Conservation (phyloP, 2,888 invertebrate genomes). For the Pediacus dermestoides region DNA sequence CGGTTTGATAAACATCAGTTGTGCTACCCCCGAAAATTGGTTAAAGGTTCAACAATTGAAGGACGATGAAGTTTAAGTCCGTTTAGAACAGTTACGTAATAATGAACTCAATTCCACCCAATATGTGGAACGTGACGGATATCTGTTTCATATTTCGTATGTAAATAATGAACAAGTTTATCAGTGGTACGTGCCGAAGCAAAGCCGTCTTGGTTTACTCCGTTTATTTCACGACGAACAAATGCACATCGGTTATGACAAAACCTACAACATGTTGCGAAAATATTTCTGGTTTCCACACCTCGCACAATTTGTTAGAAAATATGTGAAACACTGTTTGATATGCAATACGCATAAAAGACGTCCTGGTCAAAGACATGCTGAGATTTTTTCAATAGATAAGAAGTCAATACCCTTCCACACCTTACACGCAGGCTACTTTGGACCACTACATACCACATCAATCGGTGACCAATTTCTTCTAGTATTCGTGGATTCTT, state of each 20-base stretch:
- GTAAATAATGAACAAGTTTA: slow-evolving; percentile 7
- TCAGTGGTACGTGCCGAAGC: slow-evolving; percentile 21
- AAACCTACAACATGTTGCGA: slow-evolving; percentile 13
- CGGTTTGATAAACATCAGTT: background rate
- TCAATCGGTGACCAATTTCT: slow-evolving; percentile 10
- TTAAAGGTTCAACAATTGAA: slow-evolving; percentile 2
- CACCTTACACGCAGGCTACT: slow-evolving; percentile 11
- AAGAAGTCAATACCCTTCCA: slow-evolving; percentile 18
- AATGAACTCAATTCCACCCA: slow-evolving; percentile 3
- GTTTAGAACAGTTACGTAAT: slow-evolving; percentile 6
- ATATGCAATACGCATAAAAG: slow-evolving; percentile 17
- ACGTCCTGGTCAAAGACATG: slow-evolving; percentile 13
- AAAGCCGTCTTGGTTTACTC: slow-evolving; percentile 18
- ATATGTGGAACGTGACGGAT: slow-evolving; percentile 6
- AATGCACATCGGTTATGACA: slow-evolving; percentile 18
- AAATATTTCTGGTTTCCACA: slow-evolving; percentile 20
- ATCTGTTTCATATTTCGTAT: background rate
- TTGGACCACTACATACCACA: slow-evolving; percentile 13
- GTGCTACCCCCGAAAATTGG: slow-evolving; percentile 5
- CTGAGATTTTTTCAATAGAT: slow-evolving; percentile 9
- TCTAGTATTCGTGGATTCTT: slow-evolving; percentile 14
- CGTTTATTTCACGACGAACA: slow-evolving; percentile 22
- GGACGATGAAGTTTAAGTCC: slow-evolving; percentile 2
- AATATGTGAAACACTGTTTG: slow-evolving; percentile 15
- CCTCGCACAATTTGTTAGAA: slow-evolving; percentile 13